Evolutionary conservation across 2,797 vertebrate species (phyloP), one percentile per base, ranked within the genome.

Genomic region (Xyrichtys novacula): DNA sequence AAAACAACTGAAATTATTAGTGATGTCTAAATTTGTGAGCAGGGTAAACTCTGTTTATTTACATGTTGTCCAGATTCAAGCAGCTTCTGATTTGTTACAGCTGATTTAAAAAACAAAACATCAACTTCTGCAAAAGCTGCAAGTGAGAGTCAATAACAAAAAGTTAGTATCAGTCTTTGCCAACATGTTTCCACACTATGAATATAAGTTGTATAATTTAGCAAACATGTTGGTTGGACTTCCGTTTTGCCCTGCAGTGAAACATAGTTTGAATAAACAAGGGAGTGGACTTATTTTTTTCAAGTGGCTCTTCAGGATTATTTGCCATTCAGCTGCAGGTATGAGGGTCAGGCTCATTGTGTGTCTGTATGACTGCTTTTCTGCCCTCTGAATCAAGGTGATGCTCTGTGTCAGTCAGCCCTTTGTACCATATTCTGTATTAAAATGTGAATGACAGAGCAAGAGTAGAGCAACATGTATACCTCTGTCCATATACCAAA

Each of bases 331-430:
- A 55, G 6, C 14, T 6, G 32, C 42, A 48, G 16, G n/a, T n/a
- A n/a, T n/a, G n/a, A n/a, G 20, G 4, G 3, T 26, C 8, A n/a
- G 9, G 22, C 31, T 31, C 3, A 22, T 1, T 25, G 11, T 2
- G 17, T 6, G 1, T 6, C 20, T 25, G 19, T 14, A 31, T 14
- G 34, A 56, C 19, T n/a, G 8, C 3, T 64, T 25, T 17, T 59
- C 32, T 57, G 39, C 14, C 47, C 40, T 15, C 10, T 39, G 23
- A 14, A 2, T 52, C 23, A 42, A 49, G 16, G 4, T 28, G 15
- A 28, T 50, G 26, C 38, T 36, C 29, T 53, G 20, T 12, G 6
- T 46, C 55, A 62, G 69, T 57, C 6, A 52, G 16, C 15, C 14
- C 16, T 46, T 55, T 23, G 0, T n/a, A 28, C 28, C 3, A 38